phyloP scores from a whole-genome alignment of 2,797 vertebrate genomes.

The Nannoperca australis region DNA sequence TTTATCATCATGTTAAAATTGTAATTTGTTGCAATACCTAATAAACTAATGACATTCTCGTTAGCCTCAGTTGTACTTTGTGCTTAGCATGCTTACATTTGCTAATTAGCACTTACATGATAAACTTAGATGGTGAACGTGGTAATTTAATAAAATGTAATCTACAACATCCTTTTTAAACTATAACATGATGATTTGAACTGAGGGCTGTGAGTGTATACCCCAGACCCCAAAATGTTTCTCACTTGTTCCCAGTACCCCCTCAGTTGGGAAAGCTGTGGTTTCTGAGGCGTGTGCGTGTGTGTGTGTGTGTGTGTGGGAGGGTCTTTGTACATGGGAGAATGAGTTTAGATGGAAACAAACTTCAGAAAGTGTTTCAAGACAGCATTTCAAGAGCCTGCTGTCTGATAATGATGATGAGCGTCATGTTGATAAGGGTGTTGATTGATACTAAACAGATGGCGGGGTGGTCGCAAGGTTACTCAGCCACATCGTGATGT shows the following conservation, averaged over 20 bases:
- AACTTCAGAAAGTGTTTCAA: constrained; percentile 77
- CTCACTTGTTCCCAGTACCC: constrained; percentile 34
- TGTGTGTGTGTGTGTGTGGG: constrained; percentile 47
- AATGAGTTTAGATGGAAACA: constrained; percentile 72
- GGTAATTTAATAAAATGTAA: not conserved
- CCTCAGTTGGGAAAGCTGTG: constrained; percentile 52
- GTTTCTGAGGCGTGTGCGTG: constrained; percentile 55
- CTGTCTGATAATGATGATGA: constrained; percentile 75
- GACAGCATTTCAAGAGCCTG: constrained; percentile 59
- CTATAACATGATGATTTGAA: constrained; percentile 14
- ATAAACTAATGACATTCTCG: not conserved
- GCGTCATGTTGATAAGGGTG: constrained; percentile 52
- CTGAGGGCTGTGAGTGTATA: constrained; percentile 4
- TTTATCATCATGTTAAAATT: not conserved
- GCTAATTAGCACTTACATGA: not conserved
- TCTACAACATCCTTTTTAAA: no score
- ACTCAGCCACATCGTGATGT: constrained; percentile 28
- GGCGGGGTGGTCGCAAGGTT: constrained; percentile 31
- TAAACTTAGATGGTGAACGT: no score
- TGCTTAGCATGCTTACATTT: not conserved
- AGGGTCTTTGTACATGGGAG: constrained; percentile 71
- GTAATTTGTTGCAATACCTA: not conserved
- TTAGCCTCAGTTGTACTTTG: not conserved
- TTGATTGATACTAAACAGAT: constrained; percentile 73
- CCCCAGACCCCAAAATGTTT: constrained; percentile 37